phyloP scores from a whole-genome alignment of 1,140 invertebrate genomes.

The Periplaneta americana region DNA sequence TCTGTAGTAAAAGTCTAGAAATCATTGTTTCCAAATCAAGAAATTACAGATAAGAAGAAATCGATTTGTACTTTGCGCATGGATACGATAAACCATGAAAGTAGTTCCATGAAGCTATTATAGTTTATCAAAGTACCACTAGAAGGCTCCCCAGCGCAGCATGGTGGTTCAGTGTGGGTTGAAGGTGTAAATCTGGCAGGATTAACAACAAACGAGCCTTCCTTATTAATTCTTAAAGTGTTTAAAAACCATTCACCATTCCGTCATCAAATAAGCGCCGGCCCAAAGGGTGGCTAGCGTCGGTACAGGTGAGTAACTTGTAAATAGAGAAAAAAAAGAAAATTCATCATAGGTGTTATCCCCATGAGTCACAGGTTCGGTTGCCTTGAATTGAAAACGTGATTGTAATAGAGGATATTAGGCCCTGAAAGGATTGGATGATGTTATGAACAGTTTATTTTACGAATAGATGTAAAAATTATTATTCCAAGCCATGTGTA shows the following conservation, averaged over 20 bases:
- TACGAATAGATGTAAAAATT: no score
- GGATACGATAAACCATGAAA: background rate
- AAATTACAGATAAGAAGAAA: background rate
- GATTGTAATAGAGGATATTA: no score
- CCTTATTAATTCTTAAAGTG: constrained; percentile 3
- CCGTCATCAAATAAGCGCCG: constrained; percentile 17
- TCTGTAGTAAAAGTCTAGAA: no score
- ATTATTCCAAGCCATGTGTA: no score
- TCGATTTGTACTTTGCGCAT: background rate
- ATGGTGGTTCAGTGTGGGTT: background rate
- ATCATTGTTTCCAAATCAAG: no score
- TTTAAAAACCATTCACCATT: constrained; percentile 19
- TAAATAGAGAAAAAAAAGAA: background rate
- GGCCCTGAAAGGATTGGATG: no score
- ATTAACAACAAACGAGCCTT: background rate
- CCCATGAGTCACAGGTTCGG: background rate
- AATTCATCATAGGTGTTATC: background rate
- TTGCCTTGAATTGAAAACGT: background rate
- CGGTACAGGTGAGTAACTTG: constrained; percentile 13
- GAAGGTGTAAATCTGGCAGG: background rate
- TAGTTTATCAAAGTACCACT: background rate
- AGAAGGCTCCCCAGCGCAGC: background rate
- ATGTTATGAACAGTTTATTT: no score
- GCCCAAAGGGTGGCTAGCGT: constrained; percentile 19
- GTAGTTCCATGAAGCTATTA: background rate